Evolutionary conservation across 2,888 invertebrate genomes (phyloP), one percentile per base, ranked within the genome.

Genomic region (Lasioglossum morio): DNA sequence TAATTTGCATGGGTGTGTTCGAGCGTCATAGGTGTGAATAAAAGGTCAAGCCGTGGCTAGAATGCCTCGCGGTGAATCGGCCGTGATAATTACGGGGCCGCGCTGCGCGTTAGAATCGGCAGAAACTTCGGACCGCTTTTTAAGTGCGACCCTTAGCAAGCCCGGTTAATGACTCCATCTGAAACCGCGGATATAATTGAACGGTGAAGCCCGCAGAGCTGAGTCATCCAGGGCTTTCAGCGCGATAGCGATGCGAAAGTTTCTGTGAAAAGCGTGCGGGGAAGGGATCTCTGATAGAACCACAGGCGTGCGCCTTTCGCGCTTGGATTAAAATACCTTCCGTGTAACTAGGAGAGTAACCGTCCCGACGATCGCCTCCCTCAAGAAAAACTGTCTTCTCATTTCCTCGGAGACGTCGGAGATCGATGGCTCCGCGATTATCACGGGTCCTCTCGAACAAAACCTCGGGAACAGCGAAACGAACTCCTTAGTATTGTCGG

Each of bases 161-260:
- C 81, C 37, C 72, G 80, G 81, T 89, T 89, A 87, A 88, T 85
- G 82, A 88, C 85, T 85, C 77, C 72, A 79, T 77, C 77, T 75
- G 80, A 79, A 85, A 87, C 86, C 79, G 86, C 69, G 79, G 57
- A 63, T 74, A 80, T 80, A 85, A 89, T 87, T 79, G 81, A 85
- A 53, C 53, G 75, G 12, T 0, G 70, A 63, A 66, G 60, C 72
- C 69, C 75, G 53, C 34, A 37, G n/a, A 63, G 76, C 76, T 75
- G 84, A 86, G 72, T 89, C 82, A 85, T 83, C 75, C 81, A 69
- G 60, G 48, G 30, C 77, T 85, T 78, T 85, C 76, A 79, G 43
- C 19, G 14, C n/a, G 79, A 79, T 48, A 66, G 77, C 79, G 72
- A 72, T 80, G 77, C 77, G 60, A 53, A 85, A 89, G 37, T 82